Conservation (phyloP, 2,797 vertebrate genomes). For the Xenops minutus region DNA sequence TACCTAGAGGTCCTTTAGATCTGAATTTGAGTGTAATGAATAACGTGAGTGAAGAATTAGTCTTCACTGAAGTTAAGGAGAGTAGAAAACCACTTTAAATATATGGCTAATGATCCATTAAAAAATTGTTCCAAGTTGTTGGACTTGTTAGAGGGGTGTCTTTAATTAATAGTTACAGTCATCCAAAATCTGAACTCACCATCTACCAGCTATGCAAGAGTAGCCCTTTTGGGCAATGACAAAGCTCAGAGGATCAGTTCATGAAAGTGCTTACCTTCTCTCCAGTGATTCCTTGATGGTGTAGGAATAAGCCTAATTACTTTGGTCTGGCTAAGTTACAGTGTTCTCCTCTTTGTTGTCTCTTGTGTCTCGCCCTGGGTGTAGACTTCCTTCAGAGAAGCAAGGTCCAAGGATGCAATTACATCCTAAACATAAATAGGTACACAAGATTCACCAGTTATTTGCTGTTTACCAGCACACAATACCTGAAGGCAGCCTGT, state of each 20-base stretch:
- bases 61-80: not conserved
- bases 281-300: not conserved
- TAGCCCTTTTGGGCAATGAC: not conserved
- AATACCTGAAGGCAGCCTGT: not conserved
- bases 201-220: not conserved
- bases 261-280: not conserved
- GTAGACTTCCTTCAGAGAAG: not conserved
- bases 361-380: not conserved
- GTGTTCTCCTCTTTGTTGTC: not conserved
- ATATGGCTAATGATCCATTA: not conserved
- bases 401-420: not conserved
- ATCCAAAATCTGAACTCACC: not conserved
- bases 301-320: not conserved
- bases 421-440: rapidly evolving
- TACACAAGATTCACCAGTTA: not conserved
- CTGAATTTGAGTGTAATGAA: not conserved
- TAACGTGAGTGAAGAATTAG: not conserved
- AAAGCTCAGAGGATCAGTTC: not conserved
- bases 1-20: not conserved
- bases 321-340: not conserved
- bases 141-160: not conserved
- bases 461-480: not conserved
- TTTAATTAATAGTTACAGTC: not conserved
- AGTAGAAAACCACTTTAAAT: not conserved
- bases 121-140: not conserved